These are phyloP conservation scores for Pomacea maculata DNA, from an alignment of 1,140 invertebrate species.

Conservation along the genomic window DNA sequence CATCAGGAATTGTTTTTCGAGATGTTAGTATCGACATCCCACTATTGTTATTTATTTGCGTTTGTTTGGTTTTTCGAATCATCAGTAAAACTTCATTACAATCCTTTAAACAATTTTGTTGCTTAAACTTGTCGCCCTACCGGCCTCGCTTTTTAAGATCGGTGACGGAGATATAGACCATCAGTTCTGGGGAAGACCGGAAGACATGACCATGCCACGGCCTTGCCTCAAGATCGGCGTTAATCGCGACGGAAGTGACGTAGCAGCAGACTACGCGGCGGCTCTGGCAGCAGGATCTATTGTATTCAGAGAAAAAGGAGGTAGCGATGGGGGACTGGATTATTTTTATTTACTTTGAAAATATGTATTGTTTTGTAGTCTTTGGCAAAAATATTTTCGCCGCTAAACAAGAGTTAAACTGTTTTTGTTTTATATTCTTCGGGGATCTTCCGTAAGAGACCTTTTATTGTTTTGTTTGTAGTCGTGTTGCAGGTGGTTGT, in stretches of 20 bases:
- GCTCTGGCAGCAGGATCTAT: conserved; percentile 69
- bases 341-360: too few species aligned
- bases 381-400: too few species aligned
- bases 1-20: too few species aligned
- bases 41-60: too few species aligned
- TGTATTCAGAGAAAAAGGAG: conserved; percentile 64
- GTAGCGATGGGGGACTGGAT: not conserved
- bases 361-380: too few species aligned
- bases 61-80: too few species aligned
- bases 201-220: conserved; percentile 72
- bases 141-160: conserved; percentile 43
- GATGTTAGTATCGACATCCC: too few species aligned
- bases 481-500: not conserved
- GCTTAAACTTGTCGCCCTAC: too few species aligned
- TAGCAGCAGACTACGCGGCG: conserved; percentile 73
- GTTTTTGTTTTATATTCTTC: not conserved
- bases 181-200: conserved; percentile 48
- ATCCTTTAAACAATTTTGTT: too few species aligned
- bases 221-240: conserved; percentile 72
- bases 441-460: not conserved
- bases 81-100: too few species aligned
- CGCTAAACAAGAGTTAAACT: too few species aligned
- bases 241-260: conserved; percentile 70
- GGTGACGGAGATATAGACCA: conserved; percentile 50
- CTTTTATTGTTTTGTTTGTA: not conserved